phyloP scores from a whole-genome alignment of 2,888 invertebrate species.

The Pimpla rufipes region DNA sequence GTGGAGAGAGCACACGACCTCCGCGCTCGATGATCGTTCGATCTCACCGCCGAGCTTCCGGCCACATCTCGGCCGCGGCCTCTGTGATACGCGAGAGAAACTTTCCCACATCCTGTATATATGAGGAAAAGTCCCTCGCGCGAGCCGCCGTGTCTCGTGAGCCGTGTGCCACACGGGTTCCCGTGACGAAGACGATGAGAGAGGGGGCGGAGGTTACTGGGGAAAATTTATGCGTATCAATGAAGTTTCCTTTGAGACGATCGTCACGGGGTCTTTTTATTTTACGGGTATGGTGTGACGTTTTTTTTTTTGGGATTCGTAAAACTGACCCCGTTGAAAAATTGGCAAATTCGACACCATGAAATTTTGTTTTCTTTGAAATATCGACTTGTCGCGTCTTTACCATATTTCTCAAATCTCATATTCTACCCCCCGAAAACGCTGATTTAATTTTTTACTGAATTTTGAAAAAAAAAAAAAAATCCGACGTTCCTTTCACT shows the following conservation, averaged over 20 bases:
- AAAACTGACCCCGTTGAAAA: too few species aligned
- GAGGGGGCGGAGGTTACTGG: constrained; percentile 39
- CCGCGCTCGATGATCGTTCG: constrained; percentile 65
- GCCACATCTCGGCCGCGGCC: constrained; percentile 19
- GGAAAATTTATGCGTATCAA: constrained; percentile 34
- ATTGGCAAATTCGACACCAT: too few species aligned
- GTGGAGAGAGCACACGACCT: not conserved
- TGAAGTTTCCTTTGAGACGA: constrained; percentile 42
- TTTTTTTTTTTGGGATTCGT: too few species aligned
- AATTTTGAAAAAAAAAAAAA: too few species aligned
- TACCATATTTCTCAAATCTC: too few species aligned
- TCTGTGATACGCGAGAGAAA: constrained; percentile 52
- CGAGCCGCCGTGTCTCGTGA: constrained; percentile 51
- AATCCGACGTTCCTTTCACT: too few species aligned
- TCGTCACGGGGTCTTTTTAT: too few species aligned
- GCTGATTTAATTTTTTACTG: too few species aligned
- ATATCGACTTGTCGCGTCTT: too few species aligned
- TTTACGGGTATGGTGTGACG: too few species aligned
- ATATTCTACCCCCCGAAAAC: too few species aligned
- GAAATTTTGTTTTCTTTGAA: too few species aligned
- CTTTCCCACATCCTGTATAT: constrained; percentile 42
- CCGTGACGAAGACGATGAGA: constrained; percentile 36
- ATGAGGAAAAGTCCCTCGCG: constrained; percentile 55
- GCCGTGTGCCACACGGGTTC: constrained; percentile 48
- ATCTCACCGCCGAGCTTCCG: constrained; percentile 41